phyloP scores from a whole-genome alignment of 2,113 vertebrate species.

The Hyaena hyaena region DNA sequence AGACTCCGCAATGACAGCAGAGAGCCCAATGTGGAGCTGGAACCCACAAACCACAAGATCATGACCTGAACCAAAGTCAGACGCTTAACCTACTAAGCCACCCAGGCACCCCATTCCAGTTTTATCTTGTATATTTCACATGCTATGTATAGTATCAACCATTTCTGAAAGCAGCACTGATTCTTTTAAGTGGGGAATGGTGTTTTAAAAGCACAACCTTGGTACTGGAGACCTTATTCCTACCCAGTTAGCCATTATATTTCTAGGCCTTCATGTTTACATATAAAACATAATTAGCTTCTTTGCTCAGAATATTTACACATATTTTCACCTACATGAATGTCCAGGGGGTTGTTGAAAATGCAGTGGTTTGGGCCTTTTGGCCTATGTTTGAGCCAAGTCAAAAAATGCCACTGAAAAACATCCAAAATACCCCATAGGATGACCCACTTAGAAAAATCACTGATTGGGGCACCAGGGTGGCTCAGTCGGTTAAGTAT shows the following conservation, averaged over 20 bases:
- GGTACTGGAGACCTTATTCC: background rate
- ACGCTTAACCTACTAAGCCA: too few species aligned
- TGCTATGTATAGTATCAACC: background rate
- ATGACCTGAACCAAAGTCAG: too few species aligned
- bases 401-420: background rate
- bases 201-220: background rate
- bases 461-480: background rate
- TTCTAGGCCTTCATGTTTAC: background rate
- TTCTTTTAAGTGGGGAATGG: constrained; percentile 25
- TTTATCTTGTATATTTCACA: background rate
- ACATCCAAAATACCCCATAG: background rate
- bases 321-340: background rate
- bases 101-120: background rate
- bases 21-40: too few species aligned
- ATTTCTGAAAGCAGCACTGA: background rate
- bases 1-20: too few species aligned
- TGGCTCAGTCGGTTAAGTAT: too few species aligned
- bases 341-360: background rate
- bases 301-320: constrained; percentile 4
- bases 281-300: background rate
- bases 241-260: background rate
- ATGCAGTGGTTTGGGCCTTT: background rate
- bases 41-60: too few species aligned
- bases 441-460: background rate
- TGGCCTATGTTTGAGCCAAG: background rate